phyloP scores from a whole-genome alignment of 2,888 invertebrate species.

The Eilema griseolum region DNA sequence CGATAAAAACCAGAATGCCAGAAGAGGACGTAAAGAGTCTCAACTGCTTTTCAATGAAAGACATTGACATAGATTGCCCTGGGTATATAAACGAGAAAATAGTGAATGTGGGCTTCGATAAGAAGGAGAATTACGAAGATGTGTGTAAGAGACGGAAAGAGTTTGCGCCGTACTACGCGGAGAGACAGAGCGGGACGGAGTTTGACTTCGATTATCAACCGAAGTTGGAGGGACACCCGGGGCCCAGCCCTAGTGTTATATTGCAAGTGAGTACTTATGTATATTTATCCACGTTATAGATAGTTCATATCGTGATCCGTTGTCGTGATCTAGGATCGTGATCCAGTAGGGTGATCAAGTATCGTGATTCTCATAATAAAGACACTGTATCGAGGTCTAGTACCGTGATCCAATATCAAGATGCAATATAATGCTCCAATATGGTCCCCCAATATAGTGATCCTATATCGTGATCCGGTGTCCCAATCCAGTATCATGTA shows the following conservation, averaged over 20 bases:
- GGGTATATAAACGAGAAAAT: conserved; percentile 73
- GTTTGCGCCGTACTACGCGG: conserved; percentile 70
- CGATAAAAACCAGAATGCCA: conserved; percentile 34
- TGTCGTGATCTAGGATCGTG: no score
- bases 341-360: no score
- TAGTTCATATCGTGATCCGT: no score
- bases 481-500: no score
- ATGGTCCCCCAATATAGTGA: no score
- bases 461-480: no score
- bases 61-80: conserved; percentile 74
- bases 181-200: conserved; percentile 63
- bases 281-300: no score
- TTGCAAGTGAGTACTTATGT: conserved; percentile 88
- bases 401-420: no score
- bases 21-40: conserved; percentile 66
- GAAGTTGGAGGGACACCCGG: conserved; percentile 92
- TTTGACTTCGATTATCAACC: conserved; percentile 97
- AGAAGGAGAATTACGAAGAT: conserved; percentile 65
- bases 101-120: conserved; percentile 75
- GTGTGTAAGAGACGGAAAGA: conserved; percentile 53
- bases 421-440: no score
- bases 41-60: conserved; percentile 82
- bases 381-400: no score
- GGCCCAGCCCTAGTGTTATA: conserved; percentile 97
- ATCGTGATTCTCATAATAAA: no score